These are phyloP conservation scores for Unio pictorum DNA, from an alignment of 2,888 invertebrate genomes.

Conservation along the genomic window DNA sequence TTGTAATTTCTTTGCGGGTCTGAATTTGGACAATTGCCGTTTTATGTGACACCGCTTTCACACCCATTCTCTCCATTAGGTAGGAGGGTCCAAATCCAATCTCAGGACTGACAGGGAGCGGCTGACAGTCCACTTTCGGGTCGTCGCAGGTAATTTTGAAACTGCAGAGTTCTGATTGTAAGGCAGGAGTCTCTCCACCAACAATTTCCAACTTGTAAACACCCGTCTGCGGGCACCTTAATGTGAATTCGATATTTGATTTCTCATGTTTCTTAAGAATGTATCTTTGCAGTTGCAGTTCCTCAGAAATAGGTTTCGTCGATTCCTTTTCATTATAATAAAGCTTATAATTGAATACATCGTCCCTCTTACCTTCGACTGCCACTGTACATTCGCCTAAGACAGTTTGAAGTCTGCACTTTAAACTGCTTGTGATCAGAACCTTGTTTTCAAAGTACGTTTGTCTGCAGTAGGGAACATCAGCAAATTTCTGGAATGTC, in stretches of 20 bases:
- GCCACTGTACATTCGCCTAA: conserved; percentile 23
- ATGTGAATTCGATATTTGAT: conserved; percentile 25
- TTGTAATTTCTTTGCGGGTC: conserved; percentile 15
- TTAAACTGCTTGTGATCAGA: conserved; percentile 17
- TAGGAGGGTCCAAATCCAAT: conserved; percentile 38
- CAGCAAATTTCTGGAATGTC: conserved; percentile 24
- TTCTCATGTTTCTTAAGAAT: conserved; percentile 29
- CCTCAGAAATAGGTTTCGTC: conserved; percentile 24
- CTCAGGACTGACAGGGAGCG: conserved; percentile 32
- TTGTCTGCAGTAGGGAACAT: conserved; percentile 19
- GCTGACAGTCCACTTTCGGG: conserved; percentile 29
- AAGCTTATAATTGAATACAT: conserved; percentile 29
- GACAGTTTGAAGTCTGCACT: conserved; percentile 9
- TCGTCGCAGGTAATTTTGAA: conserved; percentile 34
- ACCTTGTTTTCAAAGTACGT: conserved; percentile 19
- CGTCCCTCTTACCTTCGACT: conserved; percentile 1
- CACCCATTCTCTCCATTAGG: conserved; percentile 25
- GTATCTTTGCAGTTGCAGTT: conserved; percentile 32
- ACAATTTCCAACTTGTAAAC: conserved; percentile 35
- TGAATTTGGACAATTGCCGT: conserved; percentile 25
- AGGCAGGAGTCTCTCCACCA: conserved; percentile 13
- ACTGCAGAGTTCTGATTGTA: conserved; percentile 17
- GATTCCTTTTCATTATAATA: conserved; percentile 41
- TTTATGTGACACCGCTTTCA: conserved; percentile 26
- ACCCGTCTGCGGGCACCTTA: conserved; percentile 35